Base-by-base conservation (phyloP, 1,140 invertebrate genomes). In the Tribolium madens region DNA sequence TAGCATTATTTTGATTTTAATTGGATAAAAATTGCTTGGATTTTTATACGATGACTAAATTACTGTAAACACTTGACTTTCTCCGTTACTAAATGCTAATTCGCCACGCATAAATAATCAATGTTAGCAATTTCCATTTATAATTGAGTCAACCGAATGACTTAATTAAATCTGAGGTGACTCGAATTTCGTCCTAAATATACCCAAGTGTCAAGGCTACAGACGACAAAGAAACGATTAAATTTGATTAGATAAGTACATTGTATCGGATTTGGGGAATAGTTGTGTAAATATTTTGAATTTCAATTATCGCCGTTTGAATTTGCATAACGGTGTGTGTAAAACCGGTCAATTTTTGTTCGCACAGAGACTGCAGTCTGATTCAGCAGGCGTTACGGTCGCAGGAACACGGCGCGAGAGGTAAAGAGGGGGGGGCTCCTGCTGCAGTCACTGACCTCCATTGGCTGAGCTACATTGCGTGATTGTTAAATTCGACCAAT, bases 401-500 rank as follows among this genome's bases (percentile, higher is more conserved):
- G 21, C 21, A 26, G 21, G 21, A 21, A 72, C 50, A 64, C 57
- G 57, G 57, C 57, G 57, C 31, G n/a, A 33, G 57, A 33, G 26
- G 26, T 2, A 3, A 9, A 60, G 75, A 21, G 60, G 69, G 46
- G 69, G 57, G 18, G 9, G 5, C 47, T 70, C 3, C 47, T 70
- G 68, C 71, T 73, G 76, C 78, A 79, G 78, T 79, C 78, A 79
- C 78, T 79, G 78, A 79, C 78, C 78, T 79, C 78, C 73, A 79
- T 79, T 79, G 76, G 60, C 46, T 77, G 78, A 77, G 76, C 78
- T 72, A 79, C 73, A 79, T 79, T 79, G 78, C 78, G 78, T 79
- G 78, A 64, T 64, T 64, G 57, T 64, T 64, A 33, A 64, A 64
- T 64, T 64, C 57, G 57, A 64, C 57, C 21, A 64, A 18, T 12